Evolutionary conservation across 2,888 invertebrate genomes (phyloP), one percentile per base, ranked within the genome.

Genomic region (Mythimna loreyi): DNA sequence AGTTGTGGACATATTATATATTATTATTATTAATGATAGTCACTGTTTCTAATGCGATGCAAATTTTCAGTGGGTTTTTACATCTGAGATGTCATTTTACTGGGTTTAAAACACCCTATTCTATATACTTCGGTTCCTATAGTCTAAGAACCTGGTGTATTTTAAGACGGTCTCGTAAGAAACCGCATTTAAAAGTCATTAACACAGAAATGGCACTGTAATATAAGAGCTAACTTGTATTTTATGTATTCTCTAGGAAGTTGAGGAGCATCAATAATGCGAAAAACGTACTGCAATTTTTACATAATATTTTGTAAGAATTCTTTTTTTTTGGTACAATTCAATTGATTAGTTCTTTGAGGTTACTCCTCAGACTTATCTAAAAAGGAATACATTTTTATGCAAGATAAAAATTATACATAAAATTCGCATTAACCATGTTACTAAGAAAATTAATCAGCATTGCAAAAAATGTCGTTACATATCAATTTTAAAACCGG

Each of bases 391-490:
- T 67, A 45, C 11, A 25, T 1, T 50, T 23, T 7, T 21, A 60
- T 56, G 30, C 16, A 28, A 72, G 67, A 76, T 67, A 60, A 67
- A 52, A 61, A 57, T n/a, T 53, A 30, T 53, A 72, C 67, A 72
- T 76, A 53, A 57, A 60, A 72, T 53, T 60, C 52, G 23, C 60
- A 72, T 76, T 76, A 67, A 47, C 30, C 28, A 67, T 67, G 59
- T 66, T 66, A 75, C 72, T 61, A 21, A 67, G 45, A 43, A 53
- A 59, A 50, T 62, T 73, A 77, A 77, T 77, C 68, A 73, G 45
- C 50, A 58, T 58, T 77, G 64, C 77, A 73, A 50, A 55, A 16
- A 47, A 33, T 56, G 43, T 52, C 5, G 36, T 61, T 61, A 60
- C 60, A 66, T 62, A 57, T 49, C 11, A 66, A 50, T 67, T 63